These are phyloP conservation scores for Tetranychus piercei DNA, from an alignment of 2,888 invertebrate species.

Conservation along the genomic window DNA sequence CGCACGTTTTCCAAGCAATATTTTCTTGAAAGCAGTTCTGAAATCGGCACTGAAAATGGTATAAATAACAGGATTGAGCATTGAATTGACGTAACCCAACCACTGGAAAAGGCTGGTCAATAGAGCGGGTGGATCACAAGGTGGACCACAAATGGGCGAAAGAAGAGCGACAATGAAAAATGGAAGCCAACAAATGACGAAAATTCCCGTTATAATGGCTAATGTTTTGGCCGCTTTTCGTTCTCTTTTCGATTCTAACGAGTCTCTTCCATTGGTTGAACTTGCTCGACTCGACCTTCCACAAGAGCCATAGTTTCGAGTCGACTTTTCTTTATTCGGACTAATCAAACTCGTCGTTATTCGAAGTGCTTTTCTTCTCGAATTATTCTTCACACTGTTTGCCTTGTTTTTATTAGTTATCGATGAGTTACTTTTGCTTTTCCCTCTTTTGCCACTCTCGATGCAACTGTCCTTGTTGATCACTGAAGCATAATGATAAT, in stretches of 20 bases:
- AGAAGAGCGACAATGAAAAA: conserved; percentile 76
- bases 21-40: conserved; percentile 67
- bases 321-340: background rate
- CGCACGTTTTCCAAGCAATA: conserved; percentile 36
- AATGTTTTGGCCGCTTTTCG: conserved; percentile 34
- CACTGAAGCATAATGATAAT: background rate
- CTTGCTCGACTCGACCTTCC: background rate
- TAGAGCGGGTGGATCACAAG: conserved; percentile 46
- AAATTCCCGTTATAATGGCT: conserved; percentile 30
- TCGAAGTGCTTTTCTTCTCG: background rate
- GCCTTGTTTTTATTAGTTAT: background rate
- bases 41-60: conserved; percentile 73
- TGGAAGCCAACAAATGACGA: conserved; percentile 75
- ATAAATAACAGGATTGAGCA: conserved; percentile 55
- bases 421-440: background rate
- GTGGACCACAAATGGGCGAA: conserved; percentile 53
- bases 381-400: background rate
- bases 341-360: background rate
- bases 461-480: background rate
- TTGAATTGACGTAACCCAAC: conserved; percentile 79
- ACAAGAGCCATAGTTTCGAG: background rate
- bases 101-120: conserved; percentile 61
- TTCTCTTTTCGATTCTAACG: conserved; percentile 32
- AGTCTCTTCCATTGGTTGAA: conserved; percentile 25
- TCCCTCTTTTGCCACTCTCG: background rate